Conservation (phyloP, 2,888 invertebrate genomes). For the Lycia hirtaria region DNA sequence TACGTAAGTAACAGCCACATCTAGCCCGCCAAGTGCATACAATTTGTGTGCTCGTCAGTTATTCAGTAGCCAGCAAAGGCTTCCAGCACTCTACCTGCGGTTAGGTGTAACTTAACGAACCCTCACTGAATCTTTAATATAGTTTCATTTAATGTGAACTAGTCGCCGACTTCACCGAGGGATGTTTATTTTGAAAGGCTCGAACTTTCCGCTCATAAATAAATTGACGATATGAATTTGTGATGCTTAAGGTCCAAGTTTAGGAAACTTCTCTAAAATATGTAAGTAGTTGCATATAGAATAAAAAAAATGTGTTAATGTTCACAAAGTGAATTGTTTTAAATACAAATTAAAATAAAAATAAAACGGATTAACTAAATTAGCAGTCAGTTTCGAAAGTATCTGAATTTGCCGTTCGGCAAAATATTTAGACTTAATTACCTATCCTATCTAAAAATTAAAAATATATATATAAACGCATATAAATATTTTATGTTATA, state of each 20-base stretch:
- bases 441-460: too few species aligned
- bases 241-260: slow-evolving; percentile 15
- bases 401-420: too few species aligned
- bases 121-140: slow-evolving; percentile 81
- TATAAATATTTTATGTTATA: too few species aligned
- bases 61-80: slow-evolving; percentile 73
- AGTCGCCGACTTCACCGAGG: slow-evolving; percentile 66
- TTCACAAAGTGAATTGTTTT: too few species aligned
- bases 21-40: slow-evolving; percentile 18
- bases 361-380: too few species aligned
- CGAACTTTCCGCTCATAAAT: slow-evolving; percentile 49
- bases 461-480: too few species aligned
- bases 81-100: slow-evolving; percentile 74
- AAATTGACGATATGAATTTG: slow-evolving; percentile 33
- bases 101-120: slow-evolving; percentile 83
- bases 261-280: not conserved
- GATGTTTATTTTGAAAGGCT: slow-evolving; percentile 68
- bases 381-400: too few species aligned
- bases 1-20: slow-evolving; percentile 24
- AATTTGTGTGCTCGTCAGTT: slow-evolving; percentile 64
- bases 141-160: slow-evolving; percentile 80
- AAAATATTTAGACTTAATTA: too few species aligned
- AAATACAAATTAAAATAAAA: too few species aligned
- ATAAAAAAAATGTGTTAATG: too few species aligned
- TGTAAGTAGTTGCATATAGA: too few species aligned